Evolutionary conservation across 2,888 invertebrate species (phyloP).

Genomic region (Chymomyza fuscimana): DNA sequence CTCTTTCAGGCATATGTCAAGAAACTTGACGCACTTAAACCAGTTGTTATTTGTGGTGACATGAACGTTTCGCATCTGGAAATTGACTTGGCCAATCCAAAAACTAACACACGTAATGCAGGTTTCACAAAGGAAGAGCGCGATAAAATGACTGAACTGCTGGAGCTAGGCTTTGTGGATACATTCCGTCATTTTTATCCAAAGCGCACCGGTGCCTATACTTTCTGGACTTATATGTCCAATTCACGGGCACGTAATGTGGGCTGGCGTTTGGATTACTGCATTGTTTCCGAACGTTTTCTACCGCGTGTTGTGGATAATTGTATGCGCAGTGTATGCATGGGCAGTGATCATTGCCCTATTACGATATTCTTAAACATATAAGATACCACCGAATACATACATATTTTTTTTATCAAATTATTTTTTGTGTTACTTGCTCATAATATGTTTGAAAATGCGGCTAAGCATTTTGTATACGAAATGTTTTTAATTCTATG

Average conservation of each 20-base stretch:
- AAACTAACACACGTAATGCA: constrained; percentile 93
- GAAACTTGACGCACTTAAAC: constrained; percentile 91
- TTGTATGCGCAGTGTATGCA: constrained; percentile 88
- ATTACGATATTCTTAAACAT: constrained; percentile 87
- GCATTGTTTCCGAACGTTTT: constrained; percentile 91
- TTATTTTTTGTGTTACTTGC: constrained; percentile 1
- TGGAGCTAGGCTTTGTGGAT: constrained; percentile 92
- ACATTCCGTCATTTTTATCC: constrained; percentile 93
- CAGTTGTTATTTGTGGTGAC: constrained; percentile 97
- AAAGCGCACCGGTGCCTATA: constrained; percentile 89
- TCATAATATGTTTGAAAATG: neutral
- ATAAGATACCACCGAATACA: constrained; percentile 46
- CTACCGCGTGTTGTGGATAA: constrained; percentile 90
- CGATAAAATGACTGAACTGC: constrained; percentile 91
- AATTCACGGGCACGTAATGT: constrained; percentile 93
- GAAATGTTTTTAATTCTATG: neutral
- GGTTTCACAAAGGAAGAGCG: constrained; percentile 98
- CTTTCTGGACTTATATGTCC: constrained; percentile 97
- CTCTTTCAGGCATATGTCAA: constrained; percentile 89
- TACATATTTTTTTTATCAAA: neutral
- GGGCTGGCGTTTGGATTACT: constrained; percentile 99
- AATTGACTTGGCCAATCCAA: constrained; percentile 97
- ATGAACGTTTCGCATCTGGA: constrained; percentile 98
- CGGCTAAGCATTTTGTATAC: neutral
- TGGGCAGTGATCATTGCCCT: constrained; percentile 98